Conservation (phyloP, 2,888 invertebrate genomes). For the Acanthosepion pharaonis region DNA sequence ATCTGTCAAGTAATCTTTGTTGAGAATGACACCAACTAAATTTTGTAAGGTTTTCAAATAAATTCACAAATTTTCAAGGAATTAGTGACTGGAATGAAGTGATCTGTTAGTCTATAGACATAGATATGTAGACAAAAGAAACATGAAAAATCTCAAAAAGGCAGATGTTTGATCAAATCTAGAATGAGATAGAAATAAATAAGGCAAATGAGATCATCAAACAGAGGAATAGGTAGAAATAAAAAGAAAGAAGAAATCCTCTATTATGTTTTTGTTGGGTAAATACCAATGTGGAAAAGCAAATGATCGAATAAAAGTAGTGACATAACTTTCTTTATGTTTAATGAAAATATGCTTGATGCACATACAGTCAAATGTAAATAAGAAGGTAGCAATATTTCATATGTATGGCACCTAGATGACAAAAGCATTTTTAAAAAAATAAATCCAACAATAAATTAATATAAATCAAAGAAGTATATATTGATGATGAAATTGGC, state of each 20-base stretch:
- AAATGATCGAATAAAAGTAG: not conserved
- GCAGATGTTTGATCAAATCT: not conserved
- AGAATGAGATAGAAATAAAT: not conserved
- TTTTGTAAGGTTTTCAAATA: not conserved
- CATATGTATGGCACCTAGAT: not conserved
- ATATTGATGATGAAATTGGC: conserved; percentile 24
- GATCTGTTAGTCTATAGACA: not conserved
- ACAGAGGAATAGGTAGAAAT: not conserved
- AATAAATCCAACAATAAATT: conserved; percentile 33
- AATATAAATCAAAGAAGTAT: not conserved
- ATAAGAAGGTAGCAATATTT: not conserved
- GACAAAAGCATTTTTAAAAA: not conserved
- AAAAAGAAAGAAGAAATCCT: not conserved
- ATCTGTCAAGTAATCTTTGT: not conserved
- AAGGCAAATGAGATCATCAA: conserved; percentile 4
- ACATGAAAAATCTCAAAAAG: too few relatives aligned
- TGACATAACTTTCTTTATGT: not conserved
- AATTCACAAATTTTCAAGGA: not conserved
- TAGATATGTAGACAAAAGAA: not conserved
- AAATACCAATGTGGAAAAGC: not conserved
- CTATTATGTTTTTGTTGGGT: not conserved
- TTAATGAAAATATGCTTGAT: too few relatives aligned
- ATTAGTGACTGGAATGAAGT: not conserved
- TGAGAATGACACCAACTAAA: not conserved
- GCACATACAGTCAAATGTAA: too few relatives aligned